Evolutionary conservation across 1,140 invertebrate species (phyloP), one percentile per base, ranked within the genome.

Genomic region (Pseudomyrmex sp.): DNA sequence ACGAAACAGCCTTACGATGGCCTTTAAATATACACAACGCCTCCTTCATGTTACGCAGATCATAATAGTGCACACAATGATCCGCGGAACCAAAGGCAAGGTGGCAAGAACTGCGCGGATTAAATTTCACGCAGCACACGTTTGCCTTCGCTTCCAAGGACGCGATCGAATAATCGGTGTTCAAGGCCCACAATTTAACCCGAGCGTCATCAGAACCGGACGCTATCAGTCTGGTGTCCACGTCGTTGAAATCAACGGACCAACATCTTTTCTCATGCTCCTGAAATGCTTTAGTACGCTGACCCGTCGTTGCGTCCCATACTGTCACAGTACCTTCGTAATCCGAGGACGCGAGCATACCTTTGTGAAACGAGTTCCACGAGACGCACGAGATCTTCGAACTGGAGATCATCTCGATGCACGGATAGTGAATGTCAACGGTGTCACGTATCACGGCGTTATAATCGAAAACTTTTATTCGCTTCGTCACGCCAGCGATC

Each of bases 121-220:
- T 99, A 94, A 99, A 99, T 92, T 99, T 98, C 1, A 99, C 98
- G 95, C 98, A 99, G 93, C 98, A 99, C 44, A 99, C 98, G 95
- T 99, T 99, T 1, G 98, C 98, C 94, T 98, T 98, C 1, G 98
- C 97, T 93, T 98, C 98, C 8, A 99, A 93, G 18, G 97, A 97
- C 2, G 97, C 97, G 9, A 99, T 96, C 1, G 98, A 99, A 90
- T 98, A 96, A 79, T 98, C 98, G 13, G 96, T 96, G 92, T 98
- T 98, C 1, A 98, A 95, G 12, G 98, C 97, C 98, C 98, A 99
- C 2, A 99, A 95, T 94, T 99, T 99, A 1, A 99, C 98, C 92
- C 97, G 96, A 12, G 98, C 97, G 95, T 99, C 98, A 95, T 99
- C 98, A 0, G 98, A 99, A 9, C 98, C 98, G 1, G 98, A 99